Base-by-base conservation (phyloP, 2,888 invertebrate species). In the Cataglyphis cursor region DNA sequence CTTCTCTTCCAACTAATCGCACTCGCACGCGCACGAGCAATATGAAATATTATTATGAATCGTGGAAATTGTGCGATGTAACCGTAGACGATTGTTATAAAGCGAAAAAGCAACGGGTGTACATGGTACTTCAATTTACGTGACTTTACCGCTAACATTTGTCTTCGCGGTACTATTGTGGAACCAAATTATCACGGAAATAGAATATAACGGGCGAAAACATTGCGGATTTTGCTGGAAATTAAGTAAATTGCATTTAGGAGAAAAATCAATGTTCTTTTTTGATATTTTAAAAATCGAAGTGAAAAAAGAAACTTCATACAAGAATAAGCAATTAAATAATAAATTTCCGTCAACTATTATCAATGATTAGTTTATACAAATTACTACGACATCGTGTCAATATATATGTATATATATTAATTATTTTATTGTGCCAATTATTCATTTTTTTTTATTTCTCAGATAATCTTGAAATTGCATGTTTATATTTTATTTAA, bases 61-160 rank as follows among this genome's bases (percentile, higher is more conserved):
- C 35, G 24, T 61, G 44, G 59, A 80, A 72, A 80, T 72, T 80
- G 24, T 18, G 72, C 44, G 18, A 18, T 48, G 35, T 70, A 62
- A 61, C 59, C 10, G 85, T 44, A 82, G 84, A 85, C 82, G 83
- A 87, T 87, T 85, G 85, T 85, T 51, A 51, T 85, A 90, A 90
- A 90, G 76, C 87, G 85, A 87, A 82, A 88, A 88, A 87, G 73
- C 82, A 74, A 84, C 85, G 83, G 83, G 82, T 85, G 84, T 89
- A 90, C 85, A 90, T 85, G 81, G 85, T 80, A 81, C 90, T 90
- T 90, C 90, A 90, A 90, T 90, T 90, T 59, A 81, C 89, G 90
- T 88, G 84, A 90, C 82, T 90, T 90, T 90, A 90, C 88, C 87
- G 90, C 89, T 85, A 83, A 85, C 90, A 90, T 90, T 90, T 89